A percentile compares a stretch with the other conserved stretches of the same genome.
Conservation (phyloP, 37 sponge, comb jelly and placozoan genomes). For the Bolinopsis microptera region DNA sequence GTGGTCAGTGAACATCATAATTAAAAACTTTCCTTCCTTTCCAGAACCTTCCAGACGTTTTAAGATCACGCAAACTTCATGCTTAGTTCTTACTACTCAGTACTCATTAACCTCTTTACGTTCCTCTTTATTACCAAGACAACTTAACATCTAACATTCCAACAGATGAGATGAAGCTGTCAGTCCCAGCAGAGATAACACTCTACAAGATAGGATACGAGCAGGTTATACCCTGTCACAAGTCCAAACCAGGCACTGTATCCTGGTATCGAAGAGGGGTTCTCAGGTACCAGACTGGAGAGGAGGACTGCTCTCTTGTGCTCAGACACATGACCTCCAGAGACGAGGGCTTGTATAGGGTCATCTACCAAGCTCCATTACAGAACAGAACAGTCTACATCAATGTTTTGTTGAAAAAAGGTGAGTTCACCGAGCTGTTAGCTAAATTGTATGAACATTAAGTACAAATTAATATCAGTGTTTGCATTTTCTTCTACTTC, state of each 20-base stretch:
- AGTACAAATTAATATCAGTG: too few relatives aligned
- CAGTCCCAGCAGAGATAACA: conserved; percentile 38
- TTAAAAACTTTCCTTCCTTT: too few relatives aligned
- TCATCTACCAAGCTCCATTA: background rate
- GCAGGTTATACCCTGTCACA: conserved; percentile 28
- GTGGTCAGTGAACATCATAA: conserved; percentile 13
- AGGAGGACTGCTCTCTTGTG: conserved; percentile 15
- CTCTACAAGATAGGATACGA: conserved; percentile 3
- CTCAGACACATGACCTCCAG: background rate
- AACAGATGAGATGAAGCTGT: background rate
- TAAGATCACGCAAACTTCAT: too few relatives aligned
- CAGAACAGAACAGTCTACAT: background rate
- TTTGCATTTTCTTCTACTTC: too few relatives aligned
- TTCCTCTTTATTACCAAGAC: too few relatives aligned
- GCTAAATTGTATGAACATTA: too few relatives aligned
- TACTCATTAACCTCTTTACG: too few relatives aligned
- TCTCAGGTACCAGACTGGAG: background rate
- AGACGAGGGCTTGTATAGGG: background rate
- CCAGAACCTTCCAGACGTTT: too few relatives aligned
- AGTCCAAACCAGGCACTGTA: background rate
- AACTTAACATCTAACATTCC: too few relatives aligned
- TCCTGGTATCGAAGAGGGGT: background rate
- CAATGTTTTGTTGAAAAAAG: background rate
- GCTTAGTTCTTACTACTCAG: too few relatives aligned
- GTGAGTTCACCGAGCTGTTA: background rate